These are phyloP conservation scores for Exephanes ischioxanthus DNA, from an alignment of 2,888 invertebrate species.

Conservation along the genomic window DNA sequence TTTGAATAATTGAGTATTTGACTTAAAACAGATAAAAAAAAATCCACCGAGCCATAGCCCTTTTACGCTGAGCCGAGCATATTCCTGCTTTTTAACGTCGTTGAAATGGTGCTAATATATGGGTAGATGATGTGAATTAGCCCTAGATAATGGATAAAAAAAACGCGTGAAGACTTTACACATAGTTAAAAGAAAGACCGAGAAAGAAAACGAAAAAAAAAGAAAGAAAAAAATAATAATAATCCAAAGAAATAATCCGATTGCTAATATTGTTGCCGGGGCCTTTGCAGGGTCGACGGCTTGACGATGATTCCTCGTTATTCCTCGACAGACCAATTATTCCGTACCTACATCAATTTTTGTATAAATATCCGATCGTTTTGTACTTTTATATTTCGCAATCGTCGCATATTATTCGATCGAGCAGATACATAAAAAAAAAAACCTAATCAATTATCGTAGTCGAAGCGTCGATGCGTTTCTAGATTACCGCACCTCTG, in stretches of 20 bases:
- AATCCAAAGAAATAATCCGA: conserved; percentile 6
- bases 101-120: conserved; percentile 77
- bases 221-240: background rate
- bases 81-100: conserved; percentile 70
- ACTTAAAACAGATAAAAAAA: conserved; percentile 37
- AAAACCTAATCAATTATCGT: conserved; percentile 31
- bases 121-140: conserved; percentile 71
- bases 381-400: conserved; percentile 77
- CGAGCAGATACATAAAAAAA: conserved; percentile 38
- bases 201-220: background rate
- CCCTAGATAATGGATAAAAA: conserved; percentile 33
- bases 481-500: conserved; percentile 19
- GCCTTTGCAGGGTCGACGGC: conserved; percentile 1
- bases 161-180: conserved; percentile 9
- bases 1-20: conserved; percentile 26
- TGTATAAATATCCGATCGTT: conserved; percentile 68
- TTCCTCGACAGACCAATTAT: conserved; percentile 64
- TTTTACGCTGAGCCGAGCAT: conserved; percentile 63
- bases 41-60: conserved; percentile 62
- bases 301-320: conserved; percentile 43
- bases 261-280: conserved; percentile 34
- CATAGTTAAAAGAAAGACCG: conserved; percentile 14
- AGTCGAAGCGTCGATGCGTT: conserved; percentile 29
- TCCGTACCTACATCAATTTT: conserved; percentile 58
- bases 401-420: conserved; percentile 50